Base-by-base conservation (phyloP, 2,797 vertebrate species). In the Pangasius larnaudii region DNA sequence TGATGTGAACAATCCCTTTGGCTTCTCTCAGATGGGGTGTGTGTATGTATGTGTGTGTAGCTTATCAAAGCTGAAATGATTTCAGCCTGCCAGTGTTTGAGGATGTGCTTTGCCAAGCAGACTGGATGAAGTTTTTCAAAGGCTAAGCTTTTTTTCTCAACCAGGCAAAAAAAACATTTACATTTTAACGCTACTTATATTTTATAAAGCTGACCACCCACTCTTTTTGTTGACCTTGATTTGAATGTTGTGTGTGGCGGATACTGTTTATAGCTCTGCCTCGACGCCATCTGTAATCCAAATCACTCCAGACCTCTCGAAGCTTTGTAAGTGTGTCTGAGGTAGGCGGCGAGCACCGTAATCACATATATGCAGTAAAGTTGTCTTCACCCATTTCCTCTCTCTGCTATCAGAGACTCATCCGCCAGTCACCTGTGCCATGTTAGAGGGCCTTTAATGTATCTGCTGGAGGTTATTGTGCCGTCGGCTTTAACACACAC, bases 391-490 rank as follows among this genome's bases (percentile, higher is more conserved):
- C 89, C 87, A 89, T 91, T 91, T 87, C 87, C 90, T 89, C 91
- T 85, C 88, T 88, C 88, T 78, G 85, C 90, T 92, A 92, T 92
- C 91, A 83, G 88, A 90, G 89, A 92, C 90, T 91, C 91, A 91
- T 92, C 91, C 82, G 81, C 88, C 91, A 91, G 91, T 92, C 90
- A 91, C 91, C 91, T 90, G 91, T 88, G 88, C 87, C 87, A 89
- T 81, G 90, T 92, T 92, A 92, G 91, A 92, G 87, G 90, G 89
- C 91, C 91, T 92, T 92, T 92, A 92, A 92, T 91, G 89, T 90
- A 90, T 92, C 91, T 91, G 84, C 88, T 78, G 86, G 85, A 86
- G 90, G 87, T 90, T 92, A 92, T 92, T 92, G 89, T 92, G 87
- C 90, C 86, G 67, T 80, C 77, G 56, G 89, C 89, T 92, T 92